Evolutionary conservation across 2,797 vertebrate species (phyloP).

Genomic region (Phoebastria nigripes): DNA sequence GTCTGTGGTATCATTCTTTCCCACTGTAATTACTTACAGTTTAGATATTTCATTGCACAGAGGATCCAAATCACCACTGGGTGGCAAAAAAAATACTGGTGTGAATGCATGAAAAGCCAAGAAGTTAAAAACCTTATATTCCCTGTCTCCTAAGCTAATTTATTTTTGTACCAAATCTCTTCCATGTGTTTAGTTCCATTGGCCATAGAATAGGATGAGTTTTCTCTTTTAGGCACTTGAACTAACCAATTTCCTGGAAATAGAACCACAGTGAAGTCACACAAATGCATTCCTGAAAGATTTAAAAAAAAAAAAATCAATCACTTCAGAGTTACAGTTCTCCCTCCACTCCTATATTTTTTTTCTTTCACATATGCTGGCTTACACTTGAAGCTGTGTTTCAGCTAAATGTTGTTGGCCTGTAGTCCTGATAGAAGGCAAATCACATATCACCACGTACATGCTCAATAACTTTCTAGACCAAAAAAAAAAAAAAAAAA

Average conservation of each 20-base stretch:
- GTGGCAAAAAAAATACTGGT: background rate
- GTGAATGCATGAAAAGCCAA: background rate
- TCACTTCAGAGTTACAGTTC: background rate
- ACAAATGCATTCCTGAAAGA: background rate
- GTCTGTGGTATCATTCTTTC: background rate
- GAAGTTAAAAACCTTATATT: background rate
- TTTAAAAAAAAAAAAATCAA: background rate
- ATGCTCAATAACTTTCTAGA: background rate
- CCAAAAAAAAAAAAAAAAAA: background rate
- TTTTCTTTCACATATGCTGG: background rate
- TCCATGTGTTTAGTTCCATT: background rate
- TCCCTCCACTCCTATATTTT: background rate
- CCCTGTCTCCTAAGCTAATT: background rate
- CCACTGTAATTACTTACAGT: background rate
- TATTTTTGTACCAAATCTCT: background rate
- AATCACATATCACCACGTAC: fast-evolving
- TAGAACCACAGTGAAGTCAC: background rate
- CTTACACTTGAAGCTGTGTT: background rate
- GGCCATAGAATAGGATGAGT: background rate
- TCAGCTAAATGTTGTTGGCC: background rate
- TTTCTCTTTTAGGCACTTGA: background rate
- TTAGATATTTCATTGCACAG: background rate
- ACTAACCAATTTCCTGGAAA: background rate
- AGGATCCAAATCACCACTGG: background rate
- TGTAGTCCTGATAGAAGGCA: background rate